Conservation (phyloP, 2,113 vertebrate species). For the Pollimyrus isidori region DNA sequence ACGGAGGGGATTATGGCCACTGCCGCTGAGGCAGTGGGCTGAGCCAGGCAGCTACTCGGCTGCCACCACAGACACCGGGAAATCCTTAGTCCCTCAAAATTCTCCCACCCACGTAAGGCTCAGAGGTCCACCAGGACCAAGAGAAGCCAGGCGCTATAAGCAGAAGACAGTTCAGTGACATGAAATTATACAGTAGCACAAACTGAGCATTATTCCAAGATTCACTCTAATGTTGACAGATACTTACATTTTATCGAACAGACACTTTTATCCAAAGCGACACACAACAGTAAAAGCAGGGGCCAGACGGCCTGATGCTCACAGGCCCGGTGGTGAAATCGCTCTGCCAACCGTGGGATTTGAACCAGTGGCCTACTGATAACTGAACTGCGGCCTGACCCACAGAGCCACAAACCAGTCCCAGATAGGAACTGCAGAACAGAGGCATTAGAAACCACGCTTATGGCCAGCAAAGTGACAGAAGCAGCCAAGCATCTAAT, state of each 20-base stretch:
- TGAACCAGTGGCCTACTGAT: not conserved
- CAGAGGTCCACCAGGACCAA: not conserved
- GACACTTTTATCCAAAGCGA: not conserved
- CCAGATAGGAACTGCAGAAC: not conserved
- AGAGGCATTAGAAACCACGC: not conserved
- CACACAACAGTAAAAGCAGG: not conserved
- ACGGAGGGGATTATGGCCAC: not conserved
- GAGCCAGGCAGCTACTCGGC: not conserved
- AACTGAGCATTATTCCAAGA: not conserved
- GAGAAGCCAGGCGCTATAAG: not conserved
- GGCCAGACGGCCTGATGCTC: not conserved
- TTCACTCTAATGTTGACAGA: not conserved
- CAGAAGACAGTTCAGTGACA: not conserved
- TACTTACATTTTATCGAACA: not conserved
- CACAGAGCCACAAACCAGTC: not conserved
- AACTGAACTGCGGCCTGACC: not conserved
- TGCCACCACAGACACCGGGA: not conserved
- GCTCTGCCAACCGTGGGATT: not conserved
- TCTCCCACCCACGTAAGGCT: not conserved
- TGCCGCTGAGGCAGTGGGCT: not conserved
- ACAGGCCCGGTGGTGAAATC: not conserved
- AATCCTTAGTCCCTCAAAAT: not conserved
- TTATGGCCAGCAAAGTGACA: not conserved
- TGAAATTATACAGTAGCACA: not conserved
- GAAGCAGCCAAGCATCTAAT: not conserved